Base-by-base conservation (phyloP, 2,888 invertebrate genomes). In the Gastrophysa polygoni region DNA sequence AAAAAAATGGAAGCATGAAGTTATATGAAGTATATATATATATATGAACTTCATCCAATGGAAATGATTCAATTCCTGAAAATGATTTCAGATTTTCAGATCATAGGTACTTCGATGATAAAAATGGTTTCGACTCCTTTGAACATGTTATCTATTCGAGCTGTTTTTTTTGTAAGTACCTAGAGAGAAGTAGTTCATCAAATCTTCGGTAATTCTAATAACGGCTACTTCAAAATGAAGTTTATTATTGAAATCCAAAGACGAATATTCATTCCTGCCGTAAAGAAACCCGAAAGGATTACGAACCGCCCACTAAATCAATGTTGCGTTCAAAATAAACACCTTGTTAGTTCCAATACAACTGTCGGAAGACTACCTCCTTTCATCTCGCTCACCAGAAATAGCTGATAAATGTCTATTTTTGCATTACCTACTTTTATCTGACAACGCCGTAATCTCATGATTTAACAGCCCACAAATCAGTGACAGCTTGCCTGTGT, bases 381-480 rank as follows among this genome's bases (percentile, higher is more conserved):
- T 54, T 54, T 54, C 43, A 54, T 54, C 54, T 54, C 54, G 43
- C 54, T 24, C 24, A 24, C 54, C 24, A 54, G 38, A 44, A 54
- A 54, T 54, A 54, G 54, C 54, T 54, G 18, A 54, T 54, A 20
- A 54, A 43, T 43, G 21, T 54, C 54, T 54, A 54, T 54, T 43
- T 43, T 43, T 32, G 52, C 28, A 24, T 24, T 3, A 24, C 14
- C 18, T 54, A 34, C 54, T 54, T 54, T 43, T 20, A 54, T 54
- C 20, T 54, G 54, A 43, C 54, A 38, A 54, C 43, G 24, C 11
- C 20, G 43, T 54, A 54, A 54, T 54, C 54, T 44, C 43, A 54
- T 54, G 24, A 43, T 54, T 54, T 54, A 54, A 21, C 21, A 54
- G 54, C 54, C 43, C 54, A 54, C 43, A 54, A 54, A 54, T 54